Conservation (phyloP, 2,797 vertebrate genomes). For the Sphenodon punctatus region DNA sequence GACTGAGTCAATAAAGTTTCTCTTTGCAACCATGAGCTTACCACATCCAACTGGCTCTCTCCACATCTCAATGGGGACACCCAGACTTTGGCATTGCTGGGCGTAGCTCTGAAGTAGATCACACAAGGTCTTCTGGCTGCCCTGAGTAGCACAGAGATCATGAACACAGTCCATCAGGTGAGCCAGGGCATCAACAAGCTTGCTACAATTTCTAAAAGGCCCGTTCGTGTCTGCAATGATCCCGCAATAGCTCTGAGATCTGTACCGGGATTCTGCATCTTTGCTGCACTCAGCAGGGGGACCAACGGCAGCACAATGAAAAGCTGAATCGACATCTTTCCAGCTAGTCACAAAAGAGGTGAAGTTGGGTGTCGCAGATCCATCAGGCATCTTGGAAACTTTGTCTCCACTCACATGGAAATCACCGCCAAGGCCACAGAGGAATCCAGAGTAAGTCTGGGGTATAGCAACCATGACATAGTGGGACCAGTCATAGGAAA, state of each 20-base stretch:
- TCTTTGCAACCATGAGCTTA: no score
- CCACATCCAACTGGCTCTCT: slow-evolving; percentile 32
- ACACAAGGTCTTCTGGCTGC: neutral
- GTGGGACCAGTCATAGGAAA: slow-evolving; percentile 69
- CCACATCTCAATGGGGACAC: slow-evolving; percentile 22
- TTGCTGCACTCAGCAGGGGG: neutral
- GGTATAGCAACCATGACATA: slow-evolving; percentile 65
- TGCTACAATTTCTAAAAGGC: slow-evolving; percentile 24
- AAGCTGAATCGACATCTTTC: slow-evolving; percentile 49
- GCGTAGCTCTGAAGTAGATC: slow-evolving; percentile 23
- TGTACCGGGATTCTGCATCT: neutral
- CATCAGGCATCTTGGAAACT: slow-evolving; percentile 59
- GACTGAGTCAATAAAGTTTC: no score
- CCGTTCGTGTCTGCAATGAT: neutral
- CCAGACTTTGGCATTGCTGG: slow-evolving; percentile 31
- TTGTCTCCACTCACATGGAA: slow-evolving; percentile 45
- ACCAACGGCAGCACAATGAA: neutral
- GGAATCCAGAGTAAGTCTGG: slow-evolving; percentile 49
- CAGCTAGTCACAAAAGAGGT: slow-evolving; percentile 72
- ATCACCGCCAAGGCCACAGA: slow-evolving; percentile 75
- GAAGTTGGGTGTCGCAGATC: slow-evolving; percentile 24
- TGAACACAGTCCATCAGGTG: slow-evolving; percentile 45
- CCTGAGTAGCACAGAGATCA: slow-evolving; percentile 18
- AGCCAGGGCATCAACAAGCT: neutral
- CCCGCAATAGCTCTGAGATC: slow-evolving; percentile 29